phyloP scores from a whole-genome alignment of 2,113 vertebrate genomes.

The Pelmatolapia mariae region DNA sequence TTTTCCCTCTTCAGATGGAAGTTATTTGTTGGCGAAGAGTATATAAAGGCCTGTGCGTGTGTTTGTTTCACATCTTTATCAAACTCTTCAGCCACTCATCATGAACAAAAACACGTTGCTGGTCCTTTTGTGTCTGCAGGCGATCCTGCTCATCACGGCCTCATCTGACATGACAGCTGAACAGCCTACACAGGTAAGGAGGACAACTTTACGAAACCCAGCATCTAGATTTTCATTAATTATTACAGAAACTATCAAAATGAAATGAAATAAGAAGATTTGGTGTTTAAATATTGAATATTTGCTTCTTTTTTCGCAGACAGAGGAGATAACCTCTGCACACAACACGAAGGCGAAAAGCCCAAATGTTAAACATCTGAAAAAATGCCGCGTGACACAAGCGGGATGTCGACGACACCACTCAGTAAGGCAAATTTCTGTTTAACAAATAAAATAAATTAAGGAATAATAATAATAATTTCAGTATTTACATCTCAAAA shows the following conservation, averaged over 20 bases:
- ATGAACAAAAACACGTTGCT: slow-evolving; percentile 27
- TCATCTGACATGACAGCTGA: not conserved
- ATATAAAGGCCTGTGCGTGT: not conserved
- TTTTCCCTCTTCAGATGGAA: not conserved
- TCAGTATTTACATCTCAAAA: not conserved
- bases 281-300: not conserved
- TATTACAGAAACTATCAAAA: not conserved
- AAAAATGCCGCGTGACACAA: not conserved
- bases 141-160: slow-evolving; percentile 22
- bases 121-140: slow-evolving; percentile 36
- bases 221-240: not conserved
- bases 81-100: not conserved
- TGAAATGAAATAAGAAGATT: not conserved
- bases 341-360: not conserved
- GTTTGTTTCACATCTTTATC: not conserved
- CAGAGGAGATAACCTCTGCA: not conserved
- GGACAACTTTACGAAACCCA: not conserved
- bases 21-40: not conserved
- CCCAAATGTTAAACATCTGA: not conserved
- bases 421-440: not conserved
- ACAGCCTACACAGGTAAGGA: not conserved
- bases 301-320: not conserved
- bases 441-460: not conserved
- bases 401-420: not conserved
- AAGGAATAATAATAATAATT: not conserved